Conservation (phyloP, 2,113 vertebrate species). For the Corvus hawaiiensis region DNA sequence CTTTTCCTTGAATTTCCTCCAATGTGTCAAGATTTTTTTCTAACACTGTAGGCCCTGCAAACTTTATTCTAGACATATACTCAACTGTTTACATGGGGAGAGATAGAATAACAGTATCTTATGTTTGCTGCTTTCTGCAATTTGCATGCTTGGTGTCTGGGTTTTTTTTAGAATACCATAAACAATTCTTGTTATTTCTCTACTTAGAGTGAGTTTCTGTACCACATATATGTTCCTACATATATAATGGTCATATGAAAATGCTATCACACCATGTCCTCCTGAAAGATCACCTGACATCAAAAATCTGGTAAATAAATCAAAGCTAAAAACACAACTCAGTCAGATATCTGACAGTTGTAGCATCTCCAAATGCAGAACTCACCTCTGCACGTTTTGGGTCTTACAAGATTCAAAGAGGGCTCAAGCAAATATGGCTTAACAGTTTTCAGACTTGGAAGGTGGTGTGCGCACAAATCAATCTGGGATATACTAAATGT, state of each 20-base stretch:
- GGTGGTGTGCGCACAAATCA: neutral
- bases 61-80: constrained; percentile 14
- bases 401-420: neutral
- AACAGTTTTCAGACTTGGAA: neutral
- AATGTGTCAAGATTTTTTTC: constrained; percentile 27
- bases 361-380: neutral
- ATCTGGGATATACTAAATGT: neutral
- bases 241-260: neutral
- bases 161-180: neutral
- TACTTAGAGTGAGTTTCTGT: neutral
- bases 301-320: neutral
- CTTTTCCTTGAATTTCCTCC: constrained; percentile 55
- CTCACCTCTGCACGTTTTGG: neutral
- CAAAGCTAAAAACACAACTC: neutral
- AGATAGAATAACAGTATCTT: neutral
- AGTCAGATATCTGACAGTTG: neutral
- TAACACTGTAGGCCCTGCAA: neutral
- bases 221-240: neutral
- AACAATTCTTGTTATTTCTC: neutral
- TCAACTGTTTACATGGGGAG: neutral
- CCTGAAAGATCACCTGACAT: neutral
- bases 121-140: neutral
- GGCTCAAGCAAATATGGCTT: neutral
- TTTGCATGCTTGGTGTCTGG: neutral
- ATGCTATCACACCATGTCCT: neutral